A percentile compares a stretch with the other conserved stretches of the same genome.
Evolutionary conservation across 92 coral and sea anemone genomes (phyloP).

Genomic region (Porites cylindrica): DNA sequence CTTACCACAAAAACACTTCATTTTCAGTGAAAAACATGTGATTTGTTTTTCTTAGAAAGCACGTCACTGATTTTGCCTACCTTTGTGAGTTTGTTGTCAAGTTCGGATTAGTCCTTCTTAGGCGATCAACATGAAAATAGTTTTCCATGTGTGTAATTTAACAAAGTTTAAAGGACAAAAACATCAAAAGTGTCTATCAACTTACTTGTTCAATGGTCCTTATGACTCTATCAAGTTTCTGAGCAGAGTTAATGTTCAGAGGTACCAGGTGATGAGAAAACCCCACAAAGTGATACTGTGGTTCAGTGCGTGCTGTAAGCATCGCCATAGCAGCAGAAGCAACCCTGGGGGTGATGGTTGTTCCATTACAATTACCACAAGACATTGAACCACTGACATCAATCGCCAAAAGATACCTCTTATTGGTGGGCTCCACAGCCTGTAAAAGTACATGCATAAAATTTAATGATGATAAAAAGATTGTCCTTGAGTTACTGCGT

Average conservation of each 20-base stretch:
- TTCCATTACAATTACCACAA: conserved; percentile 83
- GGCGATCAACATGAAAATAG: too few relatives aligned
- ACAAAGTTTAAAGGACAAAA: background rate
- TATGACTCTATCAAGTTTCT: conserved; percentile 85
- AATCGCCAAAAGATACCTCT: conserved; percentile 85
- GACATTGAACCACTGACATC: conserved; percentile 99
- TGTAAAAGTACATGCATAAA: conserved; percentile 20
- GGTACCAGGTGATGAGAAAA: conserved; percentile 87
- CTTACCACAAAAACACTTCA: too few relatives aligned
- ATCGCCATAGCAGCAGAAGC: conserved; percentile 99
- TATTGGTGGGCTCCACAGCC: conserved; percentile 88
- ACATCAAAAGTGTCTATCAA: background rate
- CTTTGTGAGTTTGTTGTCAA: too few relatives aligned
- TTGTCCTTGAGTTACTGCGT: too few relatives aligned
- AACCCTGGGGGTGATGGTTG: conserved; percentile 87
- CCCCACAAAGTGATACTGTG: conserved; percentile 82
- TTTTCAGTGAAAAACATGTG: too few relatives aligned
- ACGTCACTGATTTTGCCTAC: too few relatives aligned
- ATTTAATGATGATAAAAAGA: too few relatives aligned
- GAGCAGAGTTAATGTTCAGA: conserved; percentile 59
- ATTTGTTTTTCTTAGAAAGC: too few relatives aligned
- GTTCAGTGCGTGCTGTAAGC: conserved; percentile 93
- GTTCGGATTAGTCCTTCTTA: too few relatives aligned
- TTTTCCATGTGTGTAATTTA: background rate
- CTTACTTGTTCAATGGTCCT: conserved; percentile 71